Conservation (phyloP, 2,888 invertebrate genomes). For the Drosophila kanekoi region DNA sequence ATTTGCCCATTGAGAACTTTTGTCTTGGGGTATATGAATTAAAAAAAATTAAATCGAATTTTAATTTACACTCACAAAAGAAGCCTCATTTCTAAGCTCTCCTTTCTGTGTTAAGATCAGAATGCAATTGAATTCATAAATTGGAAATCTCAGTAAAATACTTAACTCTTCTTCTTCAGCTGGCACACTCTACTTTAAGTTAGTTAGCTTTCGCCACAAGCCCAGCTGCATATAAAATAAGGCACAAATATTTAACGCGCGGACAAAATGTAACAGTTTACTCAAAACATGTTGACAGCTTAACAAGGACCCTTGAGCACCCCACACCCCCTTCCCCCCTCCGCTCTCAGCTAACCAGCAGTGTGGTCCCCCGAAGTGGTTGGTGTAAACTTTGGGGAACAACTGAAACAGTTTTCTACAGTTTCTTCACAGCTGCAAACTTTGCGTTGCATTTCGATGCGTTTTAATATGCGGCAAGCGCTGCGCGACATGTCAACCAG, state of each 20-base stretch:
- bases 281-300: constrained; percentile 77
- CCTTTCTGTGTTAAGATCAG: not conserved
- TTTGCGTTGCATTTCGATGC: constrained; percentile 64
- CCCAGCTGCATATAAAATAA: constrained; percentile 44
- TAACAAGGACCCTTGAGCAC: constrained; percentile 49
- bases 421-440: constrained; percentile 37
- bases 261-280: constrained; percentile 62
- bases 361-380: not conserved
- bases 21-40: no score
- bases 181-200: not conserved
- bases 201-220: constrained; percentile 8
- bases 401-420: constrained; percentile 40
- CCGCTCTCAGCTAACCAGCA: constrained; percentile 26
- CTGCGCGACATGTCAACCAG: constrained; percentile 57
- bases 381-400: constrained; percentile 57
- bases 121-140: not conserved
- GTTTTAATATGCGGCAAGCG: constrained; percentile 68
- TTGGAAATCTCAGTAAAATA: not conserved
- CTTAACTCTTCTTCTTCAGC: not conserved
- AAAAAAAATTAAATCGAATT: no score
- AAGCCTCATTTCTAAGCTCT: no score
- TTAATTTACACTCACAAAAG: no score
- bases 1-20: no score
- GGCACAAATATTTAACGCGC: constrained; percentile 36
- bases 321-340: not conserved